Base-by-base conservation (phyloP, 2,797 vertebrate genomes). In the Sebastes miniatus region DNA sequence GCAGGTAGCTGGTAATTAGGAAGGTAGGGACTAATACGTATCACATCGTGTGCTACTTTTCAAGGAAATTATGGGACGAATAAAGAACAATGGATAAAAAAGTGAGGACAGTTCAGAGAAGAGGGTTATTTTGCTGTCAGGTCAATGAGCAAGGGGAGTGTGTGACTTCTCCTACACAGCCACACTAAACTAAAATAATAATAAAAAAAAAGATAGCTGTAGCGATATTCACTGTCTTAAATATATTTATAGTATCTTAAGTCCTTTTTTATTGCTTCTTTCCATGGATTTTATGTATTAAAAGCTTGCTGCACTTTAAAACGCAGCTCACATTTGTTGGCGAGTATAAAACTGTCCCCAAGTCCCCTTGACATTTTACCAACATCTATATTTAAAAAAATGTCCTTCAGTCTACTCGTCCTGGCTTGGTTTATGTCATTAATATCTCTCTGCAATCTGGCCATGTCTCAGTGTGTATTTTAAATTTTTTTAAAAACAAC, bases 291-390 rank as follows among this genome's bases (percentile, higher is more conserved):
- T 68, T 52, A 27, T 57, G 69, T 14, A 43, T 56, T 74, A 57
- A 50, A 77, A 58, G 22, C 52, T 65, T 52, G 32, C 29, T 36
- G 31, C 39, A 73, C 76, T 57, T 78, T 29, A 36, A 54, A 52
- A 75, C 3, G 8, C 47, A 65, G 39, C 77, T 79, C 75, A 25
- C 65, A 73, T 83, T 68, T 65, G 57, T 43, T 57, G 14, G 57
- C 2, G 43, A 54, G 39, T 31, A 65, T 81, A 68, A 74, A 88
- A 73, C 36, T 3, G 2, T 66, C 43, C 52, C 36, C 12, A 9
- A 66, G 22, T 79, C 68, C 20, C 24, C 50, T 84, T 83, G 75
- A 90, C 79, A 80, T 87, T 87, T 88, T 66, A 79, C 56, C 39
- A 65, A 65, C 74, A 73, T 79, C 68, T 81, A 64, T 85, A 69